phyloP scores from a whole-genome alignment of 1,140 invertebrate genomes.

The Drosophila pseudoobscura region DNA sequence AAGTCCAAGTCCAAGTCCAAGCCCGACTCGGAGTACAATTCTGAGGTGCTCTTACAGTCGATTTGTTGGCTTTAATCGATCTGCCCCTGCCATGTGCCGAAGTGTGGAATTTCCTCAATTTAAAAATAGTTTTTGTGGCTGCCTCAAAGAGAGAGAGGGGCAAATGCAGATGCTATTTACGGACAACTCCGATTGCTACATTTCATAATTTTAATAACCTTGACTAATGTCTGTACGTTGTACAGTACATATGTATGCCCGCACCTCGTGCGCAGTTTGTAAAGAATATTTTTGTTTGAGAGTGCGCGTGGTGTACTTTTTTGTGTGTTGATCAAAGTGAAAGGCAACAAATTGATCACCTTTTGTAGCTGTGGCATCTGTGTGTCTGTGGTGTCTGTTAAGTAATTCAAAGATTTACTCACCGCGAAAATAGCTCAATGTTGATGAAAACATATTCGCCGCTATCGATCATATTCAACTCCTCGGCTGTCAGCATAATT shows the following conservation, averaged over 20 bases:
- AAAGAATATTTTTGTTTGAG: constrained; percentile 64
- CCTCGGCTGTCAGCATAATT: constrained; percentile 95
- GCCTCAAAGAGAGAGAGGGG: constrained; percentile 2
- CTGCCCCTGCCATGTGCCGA: constrained; percentile 60
- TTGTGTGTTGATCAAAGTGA: constrained; percentile 52
- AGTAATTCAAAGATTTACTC: constrained; percentile 83
- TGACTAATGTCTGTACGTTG: constrained; percentile 52
- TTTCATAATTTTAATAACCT: constrained; percentile 73
- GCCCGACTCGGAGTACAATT: constrained; percentile 3
- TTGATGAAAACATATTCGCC: constrained; percentile 99
- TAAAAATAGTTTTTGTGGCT: constrained; percentile 59
- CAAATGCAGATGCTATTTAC: constrained; percentile 63
- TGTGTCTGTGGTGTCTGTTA: constrained; percentile 23
- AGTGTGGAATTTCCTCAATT: constrained; percentile 74
- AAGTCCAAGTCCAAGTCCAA: neutral
- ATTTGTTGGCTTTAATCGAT: constrained; percentile 46
- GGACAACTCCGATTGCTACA: constrained; percentile 38
- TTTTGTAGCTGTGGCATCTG: constrained; percentile 20
- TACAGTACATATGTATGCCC: neutral
- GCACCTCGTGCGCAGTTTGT: constrained; percentile 60
- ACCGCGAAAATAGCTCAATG: constrained; percentile 98
- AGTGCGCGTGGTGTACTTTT: constrained; percentile 58
- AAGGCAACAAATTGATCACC: constrained; percentile 69
- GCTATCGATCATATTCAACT: constrained; percentile 95
- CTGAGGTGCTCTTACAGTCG: constrained; percentile 2